A percentile compares a stretch with the other conserved stretches of the same genome.
These are phyloP conservation scores for Pitta sordida DNA, from an alignment of 2,113 vertebrate species.

Conservation along the genomic window DNA sequence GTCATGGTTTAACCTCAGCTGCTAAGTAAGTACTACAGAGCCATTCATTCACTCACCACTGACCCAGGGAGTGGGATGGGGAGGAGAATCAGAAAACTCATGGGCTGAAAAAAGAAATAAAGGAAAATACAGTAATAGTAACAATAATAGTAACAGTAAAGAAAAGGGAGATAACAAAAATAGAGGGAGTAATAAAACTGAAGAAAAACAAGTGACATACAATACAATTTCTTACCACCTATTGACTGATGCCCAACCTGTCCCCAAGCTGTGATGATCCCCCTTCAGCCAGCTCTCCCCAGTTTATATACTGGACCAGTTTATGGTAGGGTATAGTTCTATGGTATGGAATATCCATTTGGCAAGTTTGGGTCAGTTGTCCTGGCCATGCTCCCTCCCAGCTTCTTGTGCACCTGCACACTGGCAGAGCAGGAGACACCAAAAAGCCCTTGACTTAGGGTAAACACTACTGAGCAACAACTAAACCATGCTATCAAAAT, in stretches of 20 bases:
- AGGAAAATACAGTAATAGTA: neutral
- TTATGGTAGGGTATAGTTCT: neutral
- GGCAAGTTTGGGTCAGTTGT: neutral
- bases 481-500: neutral
- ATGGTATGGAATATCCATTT: neutral
- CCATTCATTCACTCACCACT: rapidly evolving
- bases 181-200: neutral
- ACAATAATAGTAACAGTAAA: neutral
- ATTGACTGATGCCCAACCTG: neutral
- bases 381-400: neutral
- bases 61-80: neutral
- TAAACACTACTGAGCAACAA: neutral
- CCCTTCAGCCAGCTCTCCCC: neutral
- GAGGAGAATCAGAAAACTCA: neutral
- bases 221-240: neutral
- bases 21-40: neutral
- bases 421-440: neutral
- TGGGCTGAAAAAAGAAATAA: neutral
- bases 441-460: neutral
- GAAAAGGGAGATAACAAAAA: neutral
- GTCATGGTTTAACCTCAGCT: neutral
- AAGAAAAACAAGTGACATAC: neutral
- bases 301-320: neutral
- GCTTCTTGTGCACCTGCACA: neutral
- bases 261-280: neutral